A percentile compares a stretch with the other conserved stretches of the same genome.
phyloP scores from a whole-genome alignment of 2,113 vertebrate species.

The Pseudopipra pipra region DNA sequence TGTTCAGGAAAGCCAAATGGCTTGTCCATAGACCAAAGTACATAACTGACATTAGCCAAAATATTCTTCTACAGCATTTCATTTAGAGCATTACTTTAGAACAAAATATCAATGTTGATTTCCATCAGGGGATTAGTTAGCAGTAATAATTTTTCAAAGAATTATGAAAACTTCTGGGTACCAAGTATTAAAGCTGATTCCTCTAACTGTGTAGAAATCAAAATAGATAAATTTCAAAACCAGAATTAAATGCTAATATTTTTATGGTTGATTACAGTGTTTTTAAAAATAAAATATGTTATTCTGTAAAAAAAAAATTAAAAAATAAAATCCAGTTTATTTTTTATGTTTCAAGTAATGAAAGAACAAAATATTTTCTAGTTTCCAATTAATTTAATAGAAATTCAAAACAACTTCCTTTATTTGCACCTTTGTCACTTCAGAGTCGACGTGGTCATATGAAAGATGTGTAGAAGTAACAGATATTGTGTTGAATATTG shows the following conservation, averaged over 20 bases:
- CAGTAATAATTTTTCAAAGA: background rate
- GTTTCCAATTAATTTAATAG: background rate
- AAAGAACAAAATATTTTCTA: background rate
- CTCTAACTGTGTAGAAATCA: background rate
- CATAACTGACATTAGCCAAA: background rate
- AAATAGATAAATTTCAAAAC: background rate
- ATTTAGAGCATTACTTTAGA: background rate
- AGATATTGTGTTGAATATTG: background rate
- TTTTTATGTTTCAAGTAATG: background rate
- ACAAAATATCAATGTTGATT: background rate
- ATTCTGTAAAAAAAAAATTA: background rate
- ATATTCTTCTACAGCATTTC: background rate
- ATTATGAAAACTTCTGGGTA: background rate
- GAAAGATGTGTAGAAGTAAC: background rate
- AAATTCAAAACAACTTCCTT: background rate
- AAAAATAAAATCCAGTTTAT: background rate
- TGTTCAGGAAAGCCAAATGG: background rate
- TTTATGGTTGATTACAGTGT: background rate
- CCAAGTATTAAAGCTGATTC: background rate
- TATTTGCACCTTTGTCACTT: background rate
- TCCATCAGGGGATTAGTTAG: background rate
- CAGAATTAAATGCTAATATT: background rate
- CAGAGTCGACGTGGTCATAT: background rate
- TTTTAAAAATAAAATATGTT: background rate
- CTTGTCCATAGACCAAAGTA: background rate